Base-by-base conservation (phyloP, 2,113 vertebrate genomes). In the Enhydra lutris region DNA sequence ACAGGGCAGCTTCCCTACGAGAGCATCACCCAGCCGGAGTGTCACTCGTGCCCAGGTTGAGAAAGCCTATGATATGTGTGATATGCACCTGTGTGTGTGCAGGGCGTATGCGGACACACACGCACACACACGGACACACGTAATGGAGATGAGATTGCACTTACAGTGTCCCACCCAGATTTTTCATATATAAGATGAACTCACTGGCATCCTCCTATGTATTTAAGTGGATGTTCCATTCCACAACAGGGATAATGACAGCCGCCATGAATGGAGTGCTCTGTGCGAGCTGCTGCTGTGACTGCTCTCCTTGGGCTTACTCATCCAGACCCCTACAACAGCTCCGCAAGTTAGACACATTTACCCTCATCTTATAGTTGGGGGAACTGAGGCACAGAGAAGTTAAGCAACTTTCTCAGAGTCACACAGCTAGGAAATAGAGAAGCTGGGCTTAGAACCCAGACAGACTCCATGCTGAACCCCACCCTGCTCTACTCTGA, bases 251-350 rank as follows among this genome's bases (percentile, higher is more conserved):
- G 45, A 26, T 34, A 6, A 10, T 14, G 5, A 21, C 3, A 4
- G 45, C 78, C 21, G 5, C 65, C 8, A 2, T 4, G 3, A 1
- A 18, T 12, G 55, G 3, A 4, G 12, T 1, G 4, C 1, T 17
- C 8, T 1, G 42, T 21, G 39, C 59, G 0, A 5, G 47, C 15
- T 42, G 9, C 39, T 17, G 17, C 18, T 18, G 4, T 14, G 31
- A 18, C 20, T 8, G 23, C 11, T 59, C 18, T 42, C 3, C 7
- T 61, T 78, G 39, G 0, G 7, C 31, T 52, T 6, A 23, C 5
- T 14, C 42, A n/a, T 7, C n/a, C 1, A 26, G 45, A 13, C 31
- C 31, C 34, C 57, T 24, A 29, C 6, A 1, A 20, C 24, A 55
- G 23, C 4, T 36, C 55, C 34, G 1, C 9, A 34, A 39, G 57